phyloP scores from a whole-genome alignment of 2,888 invertebrate genomes.

The Sussaba pulchella region DNA sequence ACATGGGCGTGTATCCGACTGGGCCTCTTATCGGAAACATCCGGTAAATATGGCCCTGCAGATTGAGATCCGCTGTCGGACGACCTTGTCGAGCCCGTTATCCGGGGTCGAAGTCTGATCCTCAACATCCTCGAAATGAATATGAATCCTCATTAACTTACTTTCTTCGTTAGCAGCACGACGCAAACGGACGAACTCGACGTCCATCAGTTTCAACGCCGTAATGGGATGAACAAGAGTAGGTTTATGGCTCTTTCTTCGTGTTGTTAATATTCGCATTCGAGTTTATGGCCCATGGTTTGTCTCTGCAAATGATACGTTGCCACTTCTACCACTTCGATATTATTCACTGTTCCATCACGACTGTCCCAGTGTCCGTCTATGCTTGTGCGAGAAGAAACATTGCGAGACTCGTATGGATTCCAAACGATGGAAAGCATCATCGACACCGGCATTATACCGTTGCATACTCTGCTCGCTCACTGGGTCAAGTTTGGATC shows the following conservation, averaged over 20 bases:
- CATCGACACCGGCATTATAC: slow-evolving; percentile 44
- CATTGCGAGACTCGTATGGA: slow-evolving; percentile 34
- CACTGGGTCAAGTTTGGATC: slow-evolving; percentile 58
- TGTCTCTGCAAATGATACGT: background rate
- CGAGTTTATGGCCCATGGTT: slow-evolving; percentile 19
- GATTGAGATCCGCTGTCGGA: background rate
- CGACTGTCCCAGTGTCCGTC: background rate
- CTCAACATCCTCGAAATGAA: background rate
- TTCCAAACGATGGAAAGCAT: slow-evolving; percentile 49
- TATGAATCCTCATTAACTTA: slow-evolving; percentile 35
- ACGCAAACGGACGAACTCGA: slow-evolving; percentile 20
- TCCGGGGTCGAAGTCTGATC: background rate
- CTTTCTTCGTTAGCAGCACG: slow-evolving; percentile 36
- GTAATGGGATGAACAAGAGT: slow-evolving; percentile 36
- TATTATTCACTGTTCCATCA: background rate
- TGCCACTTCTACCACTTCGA: background rate
- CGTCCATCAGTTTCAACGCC: slow-evolving; percentile 11
- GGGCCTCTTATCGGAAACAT: too few species aligned
- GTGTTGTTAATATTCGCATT: background rate
- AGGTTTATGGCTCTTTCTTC: background rate
- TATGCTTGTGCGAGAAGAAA: background rate
- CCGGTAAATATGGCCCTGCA: too few species aligned
- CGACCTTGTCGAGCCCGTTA: background rate
- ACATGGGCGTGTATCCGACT: too few species aligned
- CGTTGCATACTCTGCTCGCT: slow-evolving; percentile 43